phyloP scores from a whole-genome alignment of 2,888 invertebrate genomes.

The Synergus laeviventris region DNA sequence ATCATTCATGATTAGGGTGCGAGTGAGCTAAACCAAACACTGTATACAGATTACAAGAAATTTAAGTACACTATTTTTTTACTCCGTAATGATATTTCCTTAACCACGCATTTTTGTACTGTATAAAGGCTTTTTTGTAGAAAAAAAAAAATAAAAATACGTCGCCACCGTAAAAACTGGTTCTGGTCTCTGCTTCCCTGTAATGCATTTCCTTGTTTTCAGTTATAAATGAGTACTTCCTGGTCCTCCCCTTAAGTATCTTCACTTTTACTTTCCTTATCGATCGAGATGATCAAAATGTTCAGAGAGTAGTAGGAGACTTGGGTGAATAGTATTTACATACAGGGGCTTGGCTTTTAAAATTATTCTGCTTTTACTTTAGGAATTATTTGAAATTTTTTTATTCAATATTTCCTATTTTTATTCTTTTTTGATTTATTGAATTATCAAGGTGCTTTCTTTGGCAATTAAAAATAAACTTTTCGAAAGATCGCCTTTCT shows the following conservation, averaged over 20 bases:
- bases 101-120: conserved; percentile 75
- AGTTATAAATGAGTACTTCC: conserved; percentile 10
- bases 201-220: conserved; percentile 17
- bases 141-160: conserved; percentile 73
- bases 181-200: conserved; percentile 40
- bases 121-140: conserved; percentile 76
- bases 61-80: conserved; percentile 65
- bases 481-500: conserved; percentile 68
- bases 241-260: not conserved
- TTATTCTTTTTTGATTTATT: conserved; percentile 48
- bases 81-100: conserved; percentile 64
- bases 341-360: not conserved
- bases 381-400: conserved; percentile 30
- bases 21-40: conserved; percentile 47
- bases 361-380: conserved; percentile 25
- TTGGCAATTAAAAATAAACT: conserved; percentile 41
- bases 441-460: conserved; percentile 42
- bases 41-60: conserved; percentile 54
- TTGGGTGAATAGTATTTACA: not conserved
- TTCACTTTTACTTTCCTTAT: conserved; percentile 51
- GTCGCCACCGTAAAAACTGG: conserved; percentile 73
- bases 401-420: conserved; percentile 42
- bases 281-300: conserved; percentile 43
- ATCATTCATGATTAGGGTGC: conserved; percentile 8
- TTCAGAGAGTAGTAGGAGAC: not conserved